These are phyloP conservation scores for Cydia fagiglandana DNA, from an alignment of 1,140 invertebrate genomes.

Conservation along the genomic window DNA sequence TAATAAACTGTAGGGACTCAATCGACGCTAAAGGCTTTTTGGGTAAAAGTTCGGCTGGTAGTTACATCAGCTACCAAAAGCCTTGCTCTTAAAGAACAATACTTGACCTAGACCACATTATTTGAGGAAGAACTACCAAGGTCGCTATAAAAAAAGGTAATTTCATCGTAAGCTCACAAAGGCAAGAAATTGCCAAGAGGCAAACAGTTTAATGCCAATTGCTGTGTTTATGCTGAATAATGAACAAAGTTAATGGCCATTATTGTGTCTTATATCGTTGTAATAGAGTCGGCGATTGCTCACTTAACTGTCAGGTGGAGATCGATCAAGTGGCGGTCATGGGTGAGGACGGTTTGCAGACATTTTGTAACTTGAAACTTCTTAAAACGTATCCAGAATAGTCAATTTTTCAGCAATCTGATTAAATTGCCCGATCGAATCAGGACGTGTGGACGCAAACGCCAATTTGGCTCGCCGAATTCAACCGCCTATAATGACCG, in stretches of 20 bases:
- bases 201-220: background rate
- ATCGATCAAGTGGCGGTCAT: conserved; percentile 10
- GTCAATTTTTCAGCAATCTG: too few relatives aligned
- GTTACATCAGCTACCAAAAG: too few relatives aligned
- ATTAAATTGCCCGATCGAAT: too few relatives aligned
- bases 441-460: too few relatives aligned
- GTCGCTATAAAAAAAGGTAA: background rate
- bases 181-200: conserved; percentile 1
- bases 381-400: too few relatives aligned
- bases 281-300: background rate
- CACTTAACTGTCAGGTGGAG: background rate
- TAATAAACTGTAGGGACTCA: too few relatives aligned
- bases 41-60: too few relatives aligned
- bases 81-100: too few relatives aligned
- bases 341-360: background rate
- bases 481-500: too few relatives aligned
- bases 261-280: background rate
- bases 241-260: background rate
- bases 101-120: background rate
- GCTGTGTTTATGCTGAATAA: conserved; percentile 16
- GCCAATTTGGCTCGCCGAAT: too few relatives aligned
- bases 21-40: too few relatives aligned
- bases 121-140: background rate
- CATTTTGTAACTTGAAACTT: too few relatives aligned
- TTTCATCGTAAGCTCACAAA: conserved; percentile 4